Conservation (phyloP, 1,140 invertebrate genomes). For the Drosophila pseudoobscura region DNA sequence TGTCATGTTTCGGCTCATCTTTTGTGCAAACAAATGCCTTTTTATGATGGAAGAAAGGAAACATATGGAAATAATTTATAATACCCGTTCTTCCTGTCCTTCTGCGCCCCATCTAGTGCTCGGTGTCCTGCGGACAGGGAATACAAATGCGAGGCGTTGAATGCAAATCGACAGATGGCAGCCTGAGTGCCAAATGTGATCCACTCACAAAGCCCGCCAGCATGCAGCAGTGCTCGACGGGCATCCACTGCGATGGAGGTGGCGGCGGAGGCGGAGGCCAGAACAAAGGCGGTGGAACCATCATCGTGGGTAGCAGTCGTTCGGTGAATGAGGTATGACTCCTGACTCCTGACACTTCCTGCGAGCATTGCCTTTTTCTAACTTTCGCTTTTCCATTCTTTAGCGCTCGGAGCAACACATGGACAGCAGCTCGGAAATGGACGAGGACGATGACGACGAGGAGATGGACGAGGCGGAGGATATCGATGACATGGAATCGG, state of each 20-base stretch:
- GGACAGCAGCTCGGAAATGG: constrained; percentile 59
- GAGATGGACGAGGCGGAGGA: constrained; percentile 65
- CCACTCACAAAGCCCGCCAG: constrained; percentile 85
- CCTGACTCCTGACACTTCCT: not conserved
- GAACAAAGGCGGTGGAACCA: constrained; percentile 65
- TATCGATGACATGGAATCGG: constrained; percentile 65
- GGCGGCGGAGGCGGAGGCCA: constrained; percentile 18
- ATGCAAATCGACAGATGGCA: constrained; percentile 86
- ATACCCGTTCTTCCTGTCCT: constrained; percentile 36
- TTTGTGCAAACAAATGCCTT: constrained; percentile 66
- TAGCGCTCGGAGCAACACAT: constrained; percentile 65
- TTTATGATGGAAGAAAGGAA: constrained; percentile 46
- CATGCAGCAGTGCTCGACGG: constrained; percentile 87
- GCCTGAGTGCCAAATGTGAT: constrained; percentile 84
- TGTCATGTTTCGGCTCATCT: constrained; percentile 51
- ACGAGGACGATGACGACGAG: constrained; percentile 67
- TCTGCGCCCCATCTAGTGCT: constrained; percentile 87
- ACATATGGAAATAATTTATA: constrained; percentile 79
- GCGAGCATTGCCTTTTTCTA: not conserved
- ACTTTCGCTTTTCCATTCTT: constrained; percentile 3
- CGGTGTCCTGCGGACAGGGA: constrained; percentile 92
- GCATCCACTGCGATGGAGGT: constrained; percentile 85
- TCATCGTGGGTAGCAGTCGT: constrained; percentile 78
- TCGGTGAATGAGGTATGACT: constrained; percentile 59
- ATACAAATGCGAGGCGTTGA: constrained; percentile 92